phyloP scores from a whole-genome alignment of 2,888 invertebrate species.

The Tipula unca region DNA sequence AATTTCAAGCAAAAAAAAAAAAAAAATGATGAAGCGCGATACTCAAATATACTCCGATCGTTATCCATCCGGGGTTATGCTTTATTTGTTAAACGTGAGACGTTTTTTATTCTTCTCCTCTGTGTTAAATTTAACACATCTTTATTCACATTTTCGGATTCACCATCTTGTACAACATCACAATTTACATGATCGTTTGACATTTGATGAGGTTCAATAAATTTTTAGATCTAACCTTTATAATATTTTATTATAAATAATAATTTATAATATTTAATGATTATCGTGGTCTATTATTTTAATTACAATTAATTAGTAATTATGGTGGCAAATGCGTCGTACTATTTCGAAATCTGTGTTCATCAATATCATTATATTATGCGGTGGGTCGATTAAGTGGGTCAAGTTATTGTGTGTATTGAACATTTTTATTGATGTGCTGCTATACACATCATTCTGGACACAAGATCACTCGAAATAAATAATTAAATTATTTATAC shows the following conservation, averaged over 20 bases:
- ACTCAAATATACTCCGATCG: background rate
- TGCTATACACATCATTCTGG: background rate
- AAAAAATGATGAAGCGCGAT: background rate
- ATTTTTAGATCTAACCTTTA: background rate
- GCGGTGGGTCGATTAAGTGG: background rate
- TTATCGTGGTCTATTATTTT: background rate
- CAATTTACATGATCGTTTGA: background rate
- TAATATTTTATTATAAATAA: background rate
- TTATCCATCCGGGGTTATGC: background rate
- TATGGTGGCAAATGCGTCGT: background rate
- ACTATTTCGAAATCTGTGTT: background rate
- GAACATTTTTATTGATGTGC: background rate
- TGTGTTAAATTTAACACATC: background rate
- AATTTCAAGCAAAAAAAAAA: background rate
- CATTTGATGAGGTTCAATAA: background rate
- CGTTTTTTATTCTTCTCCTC: background rate
- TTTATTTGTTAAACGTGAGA: background rate
- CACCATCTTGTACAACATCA: background rate
- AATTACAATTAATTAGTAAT: background rate
- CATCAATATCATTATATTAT: background rate
- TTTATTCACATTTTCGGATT: background rate
- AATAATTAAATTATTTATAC: background rate
- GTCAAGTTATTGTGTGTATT: background rate
- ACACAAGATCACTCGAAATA: background rate
- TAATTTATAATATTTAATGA: background rate